Base-by-base conservation (phyloP, 2,797 vertebrate genomes). In the Manis crassicaudata region DNA sequence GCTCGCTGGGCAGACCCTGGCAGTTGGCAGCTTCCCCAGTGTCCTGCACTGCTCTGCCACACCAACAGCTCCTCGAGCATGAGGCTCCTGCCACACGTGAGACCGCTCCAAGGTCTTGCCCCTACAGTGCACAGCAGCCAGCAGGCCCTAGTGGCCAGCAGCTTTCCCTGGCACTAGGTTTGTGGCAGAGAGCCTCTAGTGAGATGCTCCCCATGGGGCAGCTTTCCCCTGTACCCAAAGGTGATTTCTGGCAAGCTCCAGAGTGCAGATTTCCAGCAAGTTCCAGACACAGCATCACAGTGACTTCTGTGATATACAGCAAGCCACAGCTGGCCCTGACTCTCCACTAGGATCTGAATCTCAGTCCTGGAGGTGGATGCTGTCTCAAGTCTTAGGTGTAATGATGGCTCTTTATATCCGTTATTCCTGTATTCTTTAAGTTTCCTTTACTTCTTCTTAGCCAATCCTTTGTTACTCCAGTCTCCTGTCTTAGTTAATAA, bases 11-110 rank as follows among this genome's bases (percentile, higher is more conserved):
- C 86, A 37, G 72, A 6, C 6, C 50, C 40, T 56, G 50, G 32
- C 29, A 2, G 6, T 12, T 40, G 1, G 10, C 23, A 8, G 56
- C 40, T 35, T 23, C 25, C 21, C 27, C n/a, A 5, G 8, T 1
- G 35, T 20, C 37, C 68, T 58, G 37, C 37, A n/a, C 84, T 46
- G 46, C 46, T 46, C 84, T 73, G 54, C 8, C 20, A n/a, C 52
- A 23, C 54, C 16, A 46, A 23, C 0, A 40, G 35, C 25, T 72
- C 27, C 85, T 43, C 43, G 1, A 9, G 67, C 17, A 0, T 12
- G 4, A 13, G 27, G 27, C 18, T 87, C 84, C 56, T 46, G 65
- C 60, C 54, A 11, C 11, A 11, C 2, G 18, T 23, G n/a, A 12
- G 6, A 13, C n/a, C 56, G 56, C 12, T 35, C 52, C 76, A 25